Conservation (phyloP, 2,888 invertebrate genomes). For the Spisula subtruncata region DNA sequence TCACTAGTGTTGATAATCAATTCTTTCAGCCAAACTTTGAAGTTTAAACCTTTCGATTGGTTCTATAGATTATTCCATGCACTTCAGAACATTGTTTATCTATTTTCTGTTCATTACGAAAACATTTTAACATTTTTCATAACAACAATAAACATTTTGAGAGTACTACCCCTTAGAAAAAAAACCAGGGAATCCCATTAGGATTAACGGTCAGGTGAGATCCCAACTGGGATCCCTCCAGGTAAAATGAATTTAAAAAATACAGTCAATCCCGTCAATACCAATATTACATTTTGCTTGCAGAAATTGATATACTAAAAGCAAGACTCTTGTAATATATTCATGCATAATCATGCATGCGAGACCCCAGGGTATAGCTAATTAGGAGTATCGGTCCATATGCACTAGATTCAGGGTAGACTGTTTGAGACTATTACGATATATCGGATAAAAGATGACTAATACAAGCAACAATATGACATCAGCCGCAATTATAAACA, state of each 20-base stretch:
- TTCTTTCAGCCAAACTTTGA: not conserved
- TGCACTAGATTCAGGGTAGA: not conserved
- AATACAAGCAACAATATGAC: not conserved
- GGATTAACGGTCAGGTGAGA: too few relatives aligned
- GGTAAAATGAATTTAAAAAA: too few relatives aligned
- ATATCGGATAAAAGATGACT: conserved; percentile 4
- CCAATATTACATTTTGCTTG: too few relatives aligned
- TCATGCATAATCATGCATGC: too few relatives aligned
- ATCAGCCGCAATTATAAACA: not conserved
- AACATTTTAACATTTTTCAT: not conserved
- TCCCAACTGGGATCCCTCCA: too few relatives aligned
- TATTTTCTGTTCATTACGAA: not conserved
- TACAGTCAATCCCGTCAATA: too few relatives aligned
- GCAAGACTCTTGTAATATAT: too few relatives aligned
- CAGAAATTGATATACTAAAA: too few relatives aligned
- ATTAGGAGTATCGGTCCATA: too few relatives aligned
- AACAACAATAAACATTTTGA: not conserved
- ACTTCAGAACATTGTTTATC: not conserved
- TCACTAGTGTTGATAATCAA: not conserved
- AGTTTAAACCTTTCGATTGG: not conserved
- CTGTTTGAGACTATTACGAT: not conserved
- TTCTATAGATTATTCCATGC: not conserved
- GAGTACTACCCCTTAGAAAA: too few relatives aligned
- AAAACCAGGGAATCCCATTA: too few relatives aligned
- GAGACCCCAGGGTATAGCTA: too few relatives aligned